Conservation (phyloP, 2,113 vertebrate species). For the Cryptotis parvus region DNA sequence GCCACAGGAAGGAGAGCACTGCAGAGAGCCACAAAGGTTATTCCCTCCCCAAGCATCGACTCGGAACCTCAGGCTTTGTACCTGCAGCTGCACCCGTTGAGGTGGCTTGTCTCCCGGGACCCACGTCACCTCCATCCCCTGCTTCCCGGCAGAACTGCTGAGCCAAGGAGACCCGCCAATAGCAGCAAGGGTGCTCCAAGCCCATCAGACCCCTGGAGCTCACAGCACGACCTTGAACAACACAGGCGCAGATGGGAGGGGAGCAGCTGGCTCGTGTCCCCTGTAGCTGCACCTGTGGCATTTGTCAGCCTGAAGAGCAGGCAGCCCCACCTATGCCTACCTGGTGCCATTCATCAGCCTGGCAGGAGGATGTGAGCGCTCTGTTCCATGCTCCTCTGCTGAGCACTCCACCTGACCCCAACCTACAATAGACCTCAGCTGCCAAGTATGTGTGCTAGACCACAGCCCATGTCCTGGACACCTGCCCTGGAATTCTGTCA, state of each 20-base stretch:
- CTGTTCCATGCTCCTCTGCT: not conserved
- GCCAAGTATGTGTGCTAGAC: constrained; percentile 34
- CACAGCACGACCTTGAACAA: constrained; percentile 66
- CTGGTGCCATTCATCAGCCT: constrained; percentile 69
- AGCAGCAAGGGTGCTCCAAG: not conserved
- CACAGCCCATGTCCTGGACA: constrained; percentile 71
- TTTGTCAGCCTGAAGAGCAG: constrained; percentile 67
- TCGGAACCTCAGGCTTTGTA: not conserved
- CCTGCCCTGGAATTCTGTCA: constrained; percentile 73
- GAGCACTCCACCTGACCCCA: not conserved
- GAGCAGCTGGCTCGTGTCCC: constrained; percentile 73
- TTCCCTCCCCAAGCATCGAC: not conserved
- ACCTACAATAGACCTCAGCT: constrained; percentile 49
- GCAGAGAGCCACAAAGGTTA: not conserved
- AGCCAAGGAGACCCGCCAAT: not conserved
- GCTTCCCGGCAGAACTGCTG: not conserved
- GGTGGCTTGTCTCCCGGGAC: not conserved
- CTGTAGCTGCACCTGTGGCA: constrained; percentile 74
- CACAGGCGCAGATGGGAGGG: constrained; percentile 40
- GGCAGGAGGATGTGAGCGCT: constrained; percentile 26
- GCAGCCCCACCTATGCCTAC: constrained; percentile 17
- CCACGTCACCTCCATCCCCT: not conserved
- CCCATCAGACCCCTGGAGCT: constrained; percentile 37
- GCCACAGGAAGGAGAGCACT: not conserved
- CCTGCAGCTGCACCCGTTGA: not conserved